phyloP scores from a whole-genome alignment of 2,888 invertebrate genomes.

The Gari tellinella region DNA sequence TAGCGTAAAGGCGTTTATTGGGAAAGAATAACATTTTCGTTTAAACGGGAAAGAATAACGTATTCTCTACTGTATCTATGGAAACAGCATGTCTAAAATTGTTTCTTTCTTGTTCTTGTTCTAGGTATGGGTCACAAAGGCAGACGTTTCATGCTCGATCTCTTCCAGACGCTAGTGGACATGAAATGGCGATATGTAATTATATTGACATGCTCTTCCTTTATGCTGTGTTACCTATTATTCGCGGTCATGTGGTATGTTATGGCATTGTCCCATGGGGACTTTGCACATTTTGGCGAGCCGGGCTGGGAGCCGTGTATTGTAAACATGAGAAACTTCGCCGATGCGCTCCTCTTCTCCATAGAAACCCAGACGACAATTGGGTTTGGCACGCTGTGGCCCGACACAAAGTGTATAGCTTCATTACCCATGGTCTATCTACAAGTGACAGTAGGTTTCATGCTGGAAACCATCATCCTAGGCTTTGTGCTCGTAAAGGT shows the following conservation, averaged over 20 bases:
- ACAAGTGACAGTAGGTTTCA: slow-evolving; percentile 94
- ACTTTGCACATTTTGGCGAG: slow-evolving; percentile 76
- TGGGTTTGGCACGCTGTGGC: slow-evolving; percentile 93
- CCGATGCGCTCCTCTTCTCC: slow-evolving; percentile 96
- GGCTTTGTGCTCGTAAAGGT: slow-evolving; percentile 95
- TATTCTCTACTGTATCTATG: too few species aligned
- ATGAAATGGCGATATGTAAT: slow-evolving; percentile 94
- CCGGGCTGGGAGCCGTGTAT: slow-evolving; percentile 83
- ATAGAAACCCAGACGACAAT: slow-evolving; percentile 99
- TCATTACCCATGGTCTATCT: slow-evolving; percentile 95
- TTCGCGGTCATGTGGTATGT: slow-evolving; percentile 88
- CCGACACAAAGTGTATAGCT: slow-evolving; percentile 95
- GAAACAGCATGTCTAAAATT: too few species aligned
- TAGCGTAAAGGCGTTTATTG: too few species aligned
- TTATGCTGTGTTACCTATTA: slow-evolving; percentile 93
- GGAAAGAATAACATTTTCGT: too few species aligned
- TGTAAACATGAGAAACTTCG: slow-evolving; percentile 92
- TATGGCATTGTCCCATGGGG: slow-evolving; percentile 82
- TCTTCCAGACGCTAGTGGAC: slow-evolving; percentile 97
- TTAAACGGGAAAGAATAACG: too few species aligned
- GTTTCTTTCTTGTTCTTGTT: slow-evolving; percentile 3
- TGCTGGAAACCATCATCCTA: slow-evolving; percentile 89
- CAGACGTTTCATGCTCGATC: slow-evolving; percentile 86
- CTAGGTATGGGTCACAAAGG: slow-evolving; percentile 53
- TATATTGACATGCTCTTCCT: slow-evolving; percentile 94